Conservation (phyloP, 2,888 invertebrate species). For the Neoitamus cyanurus region DNA sequence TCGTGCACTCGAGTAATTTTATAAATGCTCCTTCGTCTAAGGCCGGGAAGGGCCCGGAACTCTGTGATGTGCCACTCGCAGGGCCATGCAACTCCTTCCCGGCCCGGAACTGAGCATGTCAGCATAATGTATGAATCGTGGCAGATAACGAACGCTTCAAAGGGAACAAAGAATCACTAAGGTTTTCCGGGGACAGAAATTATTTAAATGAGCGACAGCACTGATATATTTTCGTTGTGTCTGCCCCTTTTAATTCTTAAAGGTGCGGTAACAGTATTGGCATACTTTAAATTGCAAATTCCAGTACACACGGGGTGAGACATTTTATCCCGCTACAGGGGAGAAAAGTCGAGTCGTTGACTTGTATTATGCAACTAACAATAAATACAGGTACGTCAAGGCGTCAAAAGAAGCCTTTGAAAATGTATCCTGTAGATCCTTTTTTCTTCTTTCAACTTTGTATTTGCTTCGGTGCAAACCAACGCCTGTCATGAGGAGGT, state of each 20-base stretch:
- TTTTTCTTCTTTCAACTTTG: too few species aligned
- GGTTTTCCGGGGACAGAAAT: not conserved
- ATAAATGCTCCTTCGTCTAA: conserved; percentile 16
- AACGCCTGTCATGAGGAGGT: too few species aligned
- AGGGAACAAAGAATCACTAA: not conserved
- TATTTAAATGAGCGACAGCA: not conserved
- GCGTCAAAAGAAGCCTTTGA: too few species aligned
- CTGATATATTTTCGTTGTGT: not conserved
- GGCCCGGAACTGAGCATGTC: not conserved
- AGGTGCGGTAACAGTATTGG: not conserved
- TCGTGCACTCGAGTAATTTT: conserved; percentile 31
- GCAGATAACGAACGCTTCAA: not conserved
- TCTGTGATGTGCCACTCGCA: not conserved
- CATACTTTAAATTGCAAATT: not conserved
- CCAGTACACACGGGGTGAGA: not conserved
- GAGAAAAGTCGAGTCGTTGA: not conserved
- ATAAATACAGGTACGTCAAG: too few species aligned
- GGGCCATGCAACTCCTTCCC: not conserved
- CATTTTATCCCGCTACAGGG: not conserved
- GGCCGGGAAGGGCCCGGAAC: not conserved
- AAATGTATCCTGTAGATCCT: too few species aligned
- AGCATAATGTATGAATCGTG: not conserved
- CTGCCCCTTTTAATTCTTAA: not conserved
- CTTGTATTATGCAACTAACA: not conserved
- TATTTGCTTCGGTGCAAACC: too few species aligned